A percentile compares a stretch with the other conserved stretches of the same genome.
Conservation (phyloP, 1,140 invertebrate genomes). For the Drosophila nasuta region DNA sequence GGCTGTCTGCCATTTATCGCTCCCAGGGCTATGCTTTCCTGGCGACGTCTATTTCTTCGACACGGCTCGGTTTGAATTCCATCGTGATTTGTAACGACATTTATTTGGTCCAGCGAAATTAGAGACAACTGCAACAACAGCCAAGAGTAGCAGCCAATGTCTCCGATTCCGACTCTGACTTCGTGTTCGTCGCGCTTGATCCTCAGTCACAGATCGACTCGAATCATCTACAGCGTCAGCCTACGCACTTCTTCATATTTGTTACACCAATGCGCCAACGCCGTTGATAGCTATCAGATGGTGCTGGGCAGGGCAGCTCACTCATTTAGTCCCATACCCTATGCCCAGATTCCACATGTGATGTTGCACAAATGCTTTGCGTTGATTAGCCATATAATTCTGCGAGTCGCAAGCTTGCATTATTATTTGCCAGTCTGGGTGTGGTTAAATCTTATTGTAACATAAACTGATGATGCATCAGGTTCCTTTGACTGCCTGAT, state of each 20-base stretch:
- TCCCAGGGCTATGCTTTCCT: constrained; percentile 71
- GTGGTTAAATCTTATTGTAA: constrained; percentile 59
- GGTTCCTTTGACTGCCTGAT: constrained; percentile 53
- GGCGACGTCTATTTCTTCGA: constrained; percentile 62
- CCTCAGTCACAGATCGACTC: constrained; percentile 7
- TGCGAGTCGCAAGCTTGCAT: constrained; percentile 59
- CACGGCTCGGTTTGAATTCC: constrained; percentile 74
- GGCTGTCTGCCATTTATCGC: constrained; percentile 74
- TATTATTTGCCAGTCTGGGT: constrained; percentile 65
- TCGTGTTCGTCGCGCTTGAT: constrained; percentile 12
- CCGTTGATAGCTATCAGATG: constrained; percentile 66
- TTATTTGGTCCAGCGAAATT: constrained; percentile 81
- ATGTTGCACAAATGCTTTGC: constrained; percentile 36
- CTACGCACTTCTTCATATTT: constrained; percentile 65
- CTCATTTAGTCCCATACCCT: constrained; percentile 46
- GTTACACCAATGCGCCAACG: constrained; percentile 22
- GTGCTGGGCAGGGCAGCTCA: constrained; percentile 43
- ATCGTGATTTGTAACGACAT: constrained; percentile 83
- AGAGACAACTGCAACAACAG: constrained; percentile 51
- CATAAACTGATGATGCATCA: constrained; percentile 23
- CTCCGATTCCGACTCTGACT: constrained; percentile 14
- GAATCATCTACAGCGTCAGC: constrained; percentile 43
- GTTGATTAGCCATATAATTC: constrained; percentile 75
- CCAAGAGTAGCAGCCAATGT: not conserved
- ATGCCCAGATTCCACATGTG: not conserved